Evolutionary conservation across 1,140 invertebrate genomes (phyloP).

Genomic region (Atta cephalotes): DNA sequence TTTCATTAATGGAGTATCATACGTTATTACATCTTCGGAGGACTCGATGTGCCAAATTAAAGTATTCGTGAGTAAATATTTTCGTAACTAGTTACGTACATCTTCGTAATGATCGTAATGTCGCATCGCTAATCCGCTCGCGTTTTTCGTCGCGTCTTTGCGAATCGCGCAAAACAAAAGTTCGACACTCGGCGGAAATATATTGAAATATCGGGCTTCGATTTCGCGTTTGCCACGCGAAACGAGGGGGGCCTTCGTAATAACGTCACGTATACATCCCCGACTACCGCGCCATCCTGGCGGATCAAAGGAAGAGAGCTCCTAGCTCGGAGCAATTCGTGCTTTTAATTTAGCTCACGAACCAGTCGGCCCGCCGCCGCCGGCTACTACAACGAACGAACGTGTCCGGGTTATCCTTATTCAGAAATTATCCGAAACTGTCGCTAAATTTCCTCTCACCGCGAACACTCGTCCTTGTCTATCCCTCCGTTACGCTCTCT

Average conservation of each 20-base stretch:
- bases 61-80: neutral
- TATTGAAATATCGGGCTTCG: slow-evolving; percentile 68
- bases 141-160: slow-evolving; percentile 7
- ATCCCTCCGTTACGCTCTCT: neutral
- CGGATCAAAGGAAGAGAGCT: slow-evolving; percentile 81
- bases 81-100: neutral
- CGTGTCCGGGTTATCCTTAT: slow-evolving; percentile 73
- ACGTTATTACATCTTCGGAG: neutral
- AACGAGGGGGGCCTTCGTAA: slow-evolving; percentile 77
- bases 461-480: slow-evolving; percentile 17
- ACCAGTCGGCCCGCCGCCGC: slow-evolving; percentile 72
- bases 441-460: slow-evolving; percentile 61
- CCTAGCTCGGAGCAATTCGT: slow-evolving; percentile 78
- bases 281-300: slow-evolving; percentile 69
- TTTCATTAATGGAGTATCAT: slow-evolving; percentile 6
- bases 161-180: slow-evolving; percentile 25
- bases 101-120: neutral
- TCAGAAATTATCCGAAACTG: slow-evolving; percentile 64
- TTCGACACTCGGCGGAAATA: slow-evolving; percentile 49
- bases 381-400: slow-evolving; percentile 68
- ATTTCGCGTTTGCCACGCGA: slow-evolving; percentile 74
- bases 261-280: slow-evolving; percentile 81
- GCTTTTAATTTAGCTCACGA: slow-evolving; percentile 84
- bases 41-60: neutral
- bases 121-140: slow-evolving; percentile 45